Evolutionary conservation across 2,888 invertebrate species (phyloP), one percentile per base, ranked within the genome.

Genomic region (Apodemia zela): DNA sequence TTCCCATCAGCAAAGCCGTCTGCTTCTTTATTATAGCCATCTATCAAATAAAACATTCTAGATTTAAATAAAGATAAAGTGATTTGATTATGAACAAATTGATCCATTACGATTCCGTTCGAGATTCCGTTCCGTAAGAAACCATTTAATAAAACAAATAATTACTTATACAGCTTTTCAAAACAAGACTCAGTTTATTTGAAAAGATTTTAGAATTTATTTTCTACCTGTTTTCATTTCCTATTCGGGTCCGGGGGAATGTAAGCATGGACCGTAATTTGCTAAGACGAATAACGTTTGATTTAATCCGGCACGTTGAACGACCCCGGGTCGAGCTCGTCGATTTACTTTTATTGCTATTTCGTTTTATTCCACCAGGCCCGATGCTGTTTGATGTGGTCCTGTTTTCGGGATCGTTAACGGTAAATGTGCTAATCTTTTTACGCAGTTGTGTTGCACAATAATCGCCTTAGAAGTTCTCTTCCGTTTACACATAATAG

Each of bases 321-420:
- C 77, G 74, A 73, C 78, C 72, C 73, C 71, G 74, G 76, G 79
- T 76, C 76, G 77, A 81, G 78, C 76, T 78, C 81, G 84, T 85
- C 89, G 87, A 89, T 90, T 88, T 88, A 86, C 87, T 89, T 90
- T 89, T 87, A 89, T 88, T 86, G 84, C 86, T 85, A 85, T 87
- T 87, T 80, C 86, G 87, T 87, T 89, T 89, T 89, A 89, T 88
- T 87, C 80, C 81, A 73, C 73, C 73, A 73, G 77, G 75, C 70
- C 68, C 67, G 69, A 68, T 72, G 71, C 71, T 72, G 81, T 82
- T 83, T 85, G 84, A 84, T 86, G 87, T 81, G 78, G 81, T 82
- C 83, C 85, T 85, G 85, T 88, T 89, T 87, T 88, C 84, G 84
- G 86, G 81, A 75, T 87, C 85, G 89, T 88, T 89, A 89, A 88